Conservation (phyloP, 2,113 vertebrate species). For the Pristiophorus japonicus region DNA sequence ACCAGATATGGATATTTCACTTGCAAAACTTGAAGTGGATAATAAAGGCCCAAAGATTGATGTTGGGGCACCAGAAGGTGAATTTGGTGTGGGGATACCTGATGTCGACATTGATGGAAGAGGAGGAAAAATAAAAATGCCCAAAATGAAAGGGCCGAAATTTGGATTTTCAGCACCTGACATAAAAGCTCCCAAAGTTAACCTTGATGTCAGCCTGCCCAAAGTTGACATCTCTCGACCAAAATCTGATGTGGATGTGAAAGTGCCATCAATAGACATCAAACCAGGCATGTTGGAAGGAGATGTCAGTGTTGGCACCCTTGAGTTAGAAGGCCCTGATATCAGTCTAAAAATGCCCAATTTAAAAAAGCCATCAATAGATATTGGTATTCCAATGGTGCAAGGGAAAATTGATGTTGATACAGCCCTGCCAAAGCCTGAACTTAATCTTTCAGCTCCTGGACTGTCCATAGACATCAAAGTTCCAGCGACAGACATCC, state of each 20-base stretch:
- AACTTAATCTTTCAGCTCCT: background rate
- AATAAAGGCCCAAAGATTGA: background rate
- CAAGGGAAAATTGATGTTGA: background rate
- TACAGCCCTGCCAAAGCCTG: background rate
- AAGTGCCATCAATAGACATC: background rate
- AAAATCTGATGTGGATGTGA: background rate
- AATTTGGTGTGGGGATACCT: background rate
- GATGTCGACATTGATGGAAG: background rate
- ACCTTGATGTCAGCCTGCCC: slow-evolving; percentile 39
- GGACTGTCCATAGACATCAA: background rate
- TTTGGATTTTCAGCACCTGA: no score
- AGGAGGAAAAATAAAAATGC: slow-evolving; percentile 25
- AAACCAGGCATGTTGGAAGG: background rate
- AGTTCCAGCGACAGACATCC: slow-evolving; percentile 26
- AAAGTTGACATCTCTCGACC: background rate
- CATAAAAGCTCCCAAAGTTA: background rate
- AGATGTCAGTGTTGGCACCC: background rate
- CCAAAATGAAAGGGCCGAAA: slow-evolving; percentile 19
- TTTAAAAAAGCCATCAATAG: no score
- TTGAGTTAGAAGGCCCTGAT: slow-evolving; percentile 11
- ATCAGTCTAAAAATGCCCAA: slow-evolving; percentile 38
- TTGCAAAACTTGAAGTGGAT: fast-evolving
- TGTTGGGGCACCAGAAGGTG: background rate
- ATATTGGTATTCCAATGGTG: no score
- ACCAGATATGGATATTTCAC: background rate